Base-by-base conservation (phyloP, 2,888 invertebrate species). In the Gortyna flavago region DNA sequence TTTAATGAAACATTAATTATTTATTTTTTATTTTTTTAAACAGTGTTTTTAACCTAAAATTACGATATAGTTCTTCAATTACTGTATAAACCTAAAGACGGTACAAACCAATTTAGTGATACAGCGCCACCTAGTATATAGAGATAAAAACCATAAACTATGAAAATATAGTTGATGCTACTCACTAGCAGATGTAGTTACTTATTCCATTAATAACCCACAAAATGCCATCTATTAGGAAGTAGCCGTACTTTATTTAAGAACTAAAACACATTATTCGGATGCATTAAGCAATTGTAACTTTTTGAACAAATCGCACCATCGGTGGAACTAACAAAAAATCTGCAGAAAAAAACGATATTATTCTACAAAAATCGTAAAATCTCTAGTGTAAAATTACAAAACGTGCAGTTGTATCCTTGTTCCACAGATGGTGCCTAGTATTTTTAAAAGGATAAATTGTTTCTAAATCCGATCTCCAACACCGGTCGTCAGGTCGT, bases 171-270 rank as follows among this genome's bases (percentile, higher is more conserved):
- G 7, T 38, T 38, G 18, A 2, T 25, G 16, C 79, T 72, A 88
- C 16, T 82, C 38, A 25, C 13, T 35, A 69, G 68, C 35, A 78
- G 88, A 85, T 87, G 87, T 72, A 81, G 7, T 44, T 54, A 76
- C 25, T 3, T 18, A 0, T 6, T 1, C 5, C 13, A 7, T 25
- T 62, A 11, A 21, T 32, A 0, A 16, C 16, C 2, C 0, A 21
- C 11, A 21, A 18, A 66, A 3, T 66, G 62, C 67, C 64, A 73
- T 72, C 74, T 79, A 57, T 32, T 72, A 64, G 0, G 5, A 2
- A 62, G 16, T 65, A 74, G 48, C 25, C 0, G 61, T 25, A 75
- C 25, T 18, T 8, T 35, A 35, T 35, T 35, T 16, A 16, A 16
- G 1, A 65, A n/a, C 18, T 16, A 11, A 25, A 48, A 18, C 59